Base-by-base conservation (phyloP, 2,888 invertebrate species). In the Plebejus melissa region DNA sequence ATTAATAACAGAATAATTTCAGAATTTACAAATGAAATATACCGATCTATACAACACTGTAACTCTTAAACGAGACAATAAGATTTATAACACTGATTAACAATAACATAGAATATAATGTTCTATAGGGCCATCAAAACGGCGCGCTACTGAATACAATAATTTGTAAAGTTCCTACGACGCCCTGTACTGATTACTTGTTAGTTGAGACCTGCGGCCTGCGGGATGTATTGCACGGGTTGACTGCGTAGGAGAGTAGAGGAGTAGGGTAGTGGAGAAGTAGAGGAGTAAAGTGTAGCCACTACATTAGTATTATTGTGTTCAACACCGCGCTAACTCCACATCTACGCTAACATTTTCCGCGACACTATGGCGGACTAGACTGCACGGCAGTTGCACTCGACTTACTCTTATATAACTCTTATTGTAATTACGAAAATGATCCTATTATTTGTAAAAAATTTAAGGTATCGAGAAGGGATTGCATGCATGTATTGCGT, bases 41-140 rank as follows among this genome's bases (percentile, higher is more conserved):
- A 92, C 86, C 87, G 85, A 90, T 92, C 92, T 93, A 93, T 93
- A 93, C 93, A 93, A 92, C 91, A 93, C 90, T 90, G 90, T 90
- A 90, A 91, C 91, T 90, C 90, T 91, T 92, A 93, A 91, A 91
- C 90, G 90, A 91, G 91, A 91, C 88, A 87, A 91, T 88, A 90
- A 91, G 91, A 89, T 91, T 91, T 88, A 87, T 88, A 93, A 93
- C 93, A 93, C 88, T 93, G 90, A 93, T 89, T 91, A 93, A 93
- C 91, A 90, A 91, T 90, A 91, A 91, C 90, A 85, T 88, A 89
- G 90, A 88, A 84, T 88, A 88, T 87, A 87, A 79, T 86, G 82
- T 84, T 87, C 87, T 88, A 91, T 92, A 91, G 87, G 87, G 85
- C 90, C 90, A 88, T 86, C 88, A 84, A 65, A 89, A 85, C 83